Percentiles rank a stretch among this genome's conserved stretches.
Evolutionary conservation across 64 coral and sea anemone genomes (phyloP).

Genomic region (Porites lutea): DNA sequence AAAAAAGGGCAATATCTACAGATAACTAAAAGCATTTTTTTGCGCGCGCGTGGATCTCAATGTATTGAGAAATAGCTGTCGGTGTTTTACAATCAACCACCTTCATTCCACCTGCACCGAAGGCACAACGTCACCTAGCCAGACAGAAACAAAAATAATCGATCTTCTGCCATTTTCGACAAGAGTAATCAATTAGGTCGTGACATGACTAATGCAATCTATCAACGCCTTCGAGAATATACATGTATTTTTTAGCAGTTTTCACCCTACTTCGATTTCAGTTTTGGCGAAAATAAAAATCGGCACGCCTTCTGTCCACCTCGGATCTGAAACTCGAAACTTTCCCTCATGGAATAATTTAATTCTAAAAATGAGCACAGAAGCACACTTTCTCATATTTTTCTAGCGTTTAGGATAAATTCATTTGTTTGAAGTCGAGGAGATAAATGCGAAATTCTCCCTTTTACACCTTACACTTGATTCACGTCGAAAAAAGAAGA

Average conservation of each 20-base stretch:
- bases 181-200: background rate
- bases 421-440: background rate
- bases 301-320: background rate
- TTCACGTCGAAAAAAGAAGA: background rate
- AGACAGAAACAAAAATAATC: background rate
- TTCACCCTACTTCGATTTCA: background rate
- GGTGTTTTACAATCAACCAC: conserved; percentile 34
- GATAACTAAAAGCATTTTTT: background rate
- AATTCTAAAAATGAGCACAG: no score
- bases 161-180: background rate
- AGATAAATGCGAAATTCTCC: no score
- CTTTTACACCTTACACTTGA: background rate
- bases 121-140: background rate
- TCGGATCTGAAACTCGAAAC: background rate
- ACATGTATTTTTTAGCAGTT: background rate
- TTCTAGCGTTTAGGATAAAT: background rate
- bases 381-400: background rate
- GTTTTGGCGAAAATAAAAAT: background rate
- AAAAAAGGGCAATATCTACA: background rate
- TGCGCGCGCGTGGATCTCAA: background rate
- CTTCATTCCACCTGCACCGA: conserved; percentile 2
- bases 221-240: background rate
- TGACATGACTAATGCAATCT: background rate
- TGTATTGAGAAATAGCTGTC: background rate
- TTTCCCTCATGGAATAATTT: background rate